Base-by-base conservation (phyloP, 2,888 invertebrate genomes). In the Diadegma fenestrale region DNA sequence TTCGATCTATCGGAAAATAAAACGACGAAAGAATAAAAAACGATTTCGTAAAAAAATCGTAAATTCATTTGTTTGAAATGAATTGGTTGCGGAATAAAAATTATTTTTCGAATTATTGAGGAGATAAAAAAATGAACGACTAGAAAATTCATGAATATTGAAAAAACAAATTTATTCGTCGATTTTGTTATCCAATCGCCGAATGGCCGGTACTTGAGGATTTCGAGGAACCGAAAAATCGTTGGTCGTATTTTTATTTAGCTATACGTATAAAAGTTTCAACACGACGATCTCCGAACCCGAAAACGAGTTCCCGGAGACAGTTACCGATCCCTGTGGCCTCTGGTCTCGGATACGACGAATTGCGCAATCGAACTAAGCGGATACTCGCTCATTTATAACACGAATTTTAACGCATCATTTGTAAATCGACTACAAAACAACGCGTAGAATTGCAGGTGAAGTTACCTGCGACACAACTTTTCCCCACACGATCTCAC, bases 231-330 rank as follows among this genome's bases (percentile, higher is more conserved):
- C 51, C 69, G 17, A 3, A 30, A 66, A n/a, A 45, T 61, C n/a
- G 71, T 54, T 84, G 77, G 72, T 17, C 33, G 63, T 79, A 86
- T 63, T 45, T 71, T 51, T 22, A 30, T 66, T 61, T 33, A 26
- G 12, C n/a, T 17, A 54, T 17, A 54, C 41, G 30, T 37, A 45
- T 72, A 75, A 73, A 4, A 41, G n/a, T 82, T 81, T 80, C 85
- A 71, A 86, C 76, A 80, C 69, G 64, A 61, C 68, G 22, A 61
- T 58, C 61, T 72, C 76, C 37, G 68, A 48, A 80, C 58, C 54
- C 12, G 54, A 48, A 80, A 72, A 77, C 80, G 72, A 80, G 77
- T 85, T 85, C 75, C 37, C 51, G 71, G 71, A 79, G 66, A 79
- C 14, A 51, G 30, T n/a, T 54, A 77, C 54, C 64, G 75, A 78